Base-by-base conservation (phyloP, 2,113 vertebrate genomes). In the Hucho hucho region DNA sequence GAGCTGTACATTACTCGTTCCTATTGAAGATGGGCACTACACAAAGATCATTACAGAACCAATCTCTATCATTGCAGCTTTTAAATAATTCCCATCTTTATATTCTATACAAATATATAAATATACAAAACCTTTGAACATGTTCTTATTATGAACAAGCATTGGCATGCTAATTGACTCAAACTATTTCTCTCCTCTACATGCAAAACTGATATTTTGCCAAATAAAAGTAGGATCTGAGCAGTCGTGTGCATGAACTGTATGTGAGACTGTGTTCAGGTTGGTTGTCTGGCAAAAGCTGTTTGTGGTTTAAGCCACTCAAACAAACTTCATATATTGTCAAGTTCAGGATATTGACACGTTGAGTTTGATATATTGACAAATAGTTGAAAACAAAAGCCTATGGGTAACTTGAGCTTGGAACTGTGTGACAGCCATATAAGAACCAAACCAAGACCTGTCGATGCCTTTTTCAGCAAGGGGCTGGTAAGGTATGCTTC, bases 61-160 rank as follows among this genome's bases (percentile, higher is more conserved):
- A 74, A 70, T 83, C 68, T 71, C 28, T 28, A 65, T 56, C 22
- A 69, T 77, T 78, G 75, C 75, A 88, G 76, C 77, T 81, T 82
- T 81, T 90, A 88, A 84, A 90, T 85, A 91, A 80, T 80, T 82
- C 86, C 89, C 86, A 90, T 81, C 81, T 86, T 89, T 84, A 86
- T 86, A 87, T 85, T 85, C 87, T 84, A 86, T 92, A 92, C 90
- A 94, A 93, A 92, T 92, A 91, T 93, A 93, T 90, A 92, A 92
- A 92, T 90, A 92, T 89, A 92, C 75, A 78, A 85, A 87, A 84
- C 86, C 32, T 47, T 43, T 69, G 84, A 89, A 89, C 87, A 87
- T 82, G 43, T 87, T 63, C 83, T 78, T 72, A 85, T 65, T 65
- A 85, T 66, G 61, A 89, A 87, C 81, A 86, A 89, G 90, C 86